Evolutionary conservation across 2,797 vertebrate genomes (phyloP), one percentile per base, ranked within the genome.

Genomic region (Poeciliopsis turneri): DNA sequence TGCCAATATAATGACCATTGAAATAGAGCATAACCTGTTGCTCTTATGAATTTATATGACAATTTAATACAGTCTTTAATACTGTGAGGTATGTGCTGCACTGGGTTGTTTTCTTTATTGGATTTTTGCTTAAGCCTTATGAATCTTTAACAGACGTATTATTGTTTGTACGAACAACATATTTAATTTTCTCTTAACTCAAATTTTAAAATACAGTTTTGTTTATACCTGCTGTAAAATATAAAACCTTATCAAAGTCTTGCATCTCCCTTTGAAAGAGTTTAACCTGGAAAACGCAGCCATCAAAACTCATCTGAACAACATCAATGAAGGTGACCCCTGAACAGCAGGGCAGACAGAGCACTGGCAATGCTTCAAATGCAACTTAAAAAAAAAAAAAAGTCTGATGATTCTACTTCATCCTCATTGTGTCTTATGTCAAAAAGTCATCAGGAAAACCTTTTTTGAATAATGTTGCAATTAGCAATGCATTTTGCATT

Each of bases 321-420:
- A 80, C 90, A 90, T 85, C 85, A 85, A 69, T 84, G 82, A 91
- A 90, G 88, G 90, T 92, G 90, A 91, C 85, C 82, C 75, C 82
- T 30, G 49, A 88, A 88, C 91, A 92, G 82, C 88, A 93, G 84
- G 86, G 64, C 23, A 25, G 82, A 77, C 43, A 41, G 80, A 83
- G 79, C 82, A 77, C 83, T 75, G 81, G 74, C 80, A 83, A 89
- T 70, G 69, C 82, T 86, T 91, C 86, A 88, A 81, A 89, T 5
- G 36, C 68, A 76, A 61, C 87, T 90, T 77, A 90, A 81, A 39
- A 53, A 57, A 28, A 43, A 30, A 28, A 46, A 75, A 11, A 18
- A 86, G 78, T 75, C 47, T 78, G 84, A 82, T 69, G 61, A 81
- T 88, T 74, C 75, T 78, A 82, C 73, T 85, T 87, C 47, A 85